Evolutionary conservation across 2,888 invertebrate genomes (phyloP).

Genomic region (Adelphocoris suturalis): DNA sequence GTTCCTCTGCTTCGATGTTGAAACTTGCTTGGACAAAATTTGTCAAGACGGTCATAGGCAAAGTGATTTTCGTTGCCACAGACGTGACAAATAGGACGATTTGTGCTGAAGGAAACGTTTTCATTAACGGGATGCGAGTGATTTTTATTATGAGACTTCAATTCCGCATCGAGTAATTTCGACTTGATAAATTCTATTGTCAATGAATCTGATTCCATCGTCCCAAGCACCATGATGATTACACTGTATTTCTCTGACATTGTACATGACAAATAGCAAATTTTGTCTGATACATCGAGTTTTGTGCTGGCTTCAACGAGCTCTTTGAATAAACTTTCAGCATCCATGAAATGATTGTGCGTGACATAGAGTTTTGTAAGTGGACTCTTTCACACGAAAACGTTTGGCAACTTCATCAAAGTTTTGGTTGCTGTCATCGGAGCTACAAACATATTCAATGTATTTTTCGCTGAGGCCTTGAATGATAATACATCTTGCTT

Average conservation of each 20-base stretch:
- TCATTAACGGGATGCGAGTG: neutral
- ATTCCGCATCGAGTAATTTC: conserved; percentile 54
- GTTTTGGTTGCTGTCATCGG: neutral
- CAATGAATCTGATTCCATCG: neutral
- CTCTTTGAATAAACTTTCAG: conserved; percentile 48
- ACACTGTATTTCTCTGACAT: conserved; percentile 61
- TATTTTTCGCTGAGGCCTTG: neutral
- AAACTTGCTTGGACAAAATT: neutral
- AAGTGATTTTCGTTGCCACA: neutral
- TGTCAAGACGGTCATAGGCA: neutral
- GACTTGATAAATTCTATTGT: conserved; percentile 57
- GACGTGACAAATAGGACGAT: neutral
- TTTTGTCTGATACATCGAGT: conserved; percentile 63
- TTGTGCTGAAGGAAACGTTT: neutral
- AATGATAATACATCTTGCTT: neutral
- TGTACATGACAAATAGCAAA: conserved; percentile 53
- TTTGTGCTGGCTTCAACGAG: conserved; percentile 54
- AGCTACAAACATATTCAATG: neutral
- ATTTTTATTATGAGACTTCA: conserved; percentile 16
- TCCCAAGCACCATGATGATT: conserved; percentile 53
- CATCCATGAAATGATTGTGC: conserved; percentile 58
- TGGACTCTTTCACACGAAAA: neutral
- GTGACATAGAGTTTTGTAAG: conserved; percentile 45
- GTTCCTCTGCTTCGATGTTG: neutral
- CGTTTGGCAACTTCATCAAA: neutral